Base-by-base conservation (phyloP, 1,140 invertebrate species). In the Aphelenchoides fujianensis region DNA sequence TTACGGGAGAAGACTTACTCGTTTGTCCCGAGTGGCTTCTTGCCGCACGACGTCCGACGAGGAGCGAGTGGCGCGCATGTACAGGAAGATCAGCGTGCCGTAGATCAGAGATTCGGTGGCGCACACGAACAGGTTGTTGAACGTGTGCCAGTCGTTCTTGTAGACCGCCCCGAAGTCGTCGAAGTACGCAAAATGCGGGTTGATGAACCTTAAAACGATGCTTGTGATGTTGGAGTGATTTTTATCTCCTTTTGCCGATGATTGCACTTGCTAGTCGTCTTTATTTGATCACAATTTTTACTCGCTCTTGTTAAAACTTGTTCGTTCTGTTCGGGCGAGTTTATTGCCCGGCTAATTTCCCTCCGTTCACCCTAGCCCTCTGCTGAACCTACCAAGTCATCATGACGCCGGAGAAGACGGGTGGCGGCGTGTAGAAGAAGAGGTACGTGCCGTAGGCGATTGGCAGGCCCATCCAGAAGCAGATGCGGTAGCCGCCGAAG, bases 141-240 rank as follows among this genome's bases (percentile, higher is more conserved):
- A 34, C 19, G 63, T 36, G 34, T 66, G 63, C 34, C 23, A 0
- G 12, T 2, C 0, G 32, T 36, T 66, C 12, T 36, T 12, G 36
- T 66, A 66, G 16, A 31, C 12, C 30, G 23, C 63, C 12, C 31
- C 63, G 2, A 35, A 16, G 3, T 66, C 63, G 1, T 66, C 28
- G 7, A 66, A 36, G 34, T 32, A 66, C 2, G 12, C 36, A 12
- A n/a, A 66, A 66, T 66, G 63, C 1, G 63, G 63, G 7, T 66
- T 66, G 63, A 61, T 30, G 28, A 19, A 61, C 57, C 23, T 12
- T 12, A 48, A 48, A 48, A 23, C 12, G 12, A 12, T 48, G 12
- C 12, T 12, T 12, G 41, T 48, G 23, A 48, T 12, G 23, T 48
- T 48, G 23, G 41, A n/a, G n/a, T n/a, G n/a, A n/a, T n/a, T n/a